phyloP scores from a whole-genome alignment of 64 coral and sea anemone genomes.

The Montipora capricornis region DNA sequence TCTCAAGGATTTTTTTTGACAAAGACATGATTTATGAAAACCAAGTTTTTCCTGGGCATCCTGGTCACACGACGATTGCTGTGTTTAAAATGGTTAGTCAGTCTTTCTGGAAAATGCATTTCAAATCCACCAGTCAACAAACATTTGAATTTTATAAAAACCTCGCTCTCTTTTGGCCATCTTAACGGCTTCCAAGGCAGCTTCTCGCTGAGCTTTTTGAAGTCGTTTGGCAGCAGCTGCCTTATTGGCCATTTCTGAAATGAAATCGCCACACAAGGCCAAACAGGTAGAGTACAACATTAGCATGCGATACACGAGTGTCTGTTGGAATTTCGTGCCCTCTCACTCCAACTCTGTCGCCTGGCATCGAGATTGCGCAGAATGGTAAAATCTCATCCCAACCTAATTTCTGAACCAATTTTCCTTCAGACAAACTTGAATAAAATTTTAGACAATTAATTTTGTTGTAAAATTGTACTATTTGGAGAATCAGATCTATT shows the following conservation, averaged over 20 bases:
- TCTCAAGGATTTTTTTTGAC: neutral
- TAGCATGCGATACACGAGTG: neutral
- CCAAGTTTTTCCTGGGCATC: neutral
- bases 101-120: neutral
- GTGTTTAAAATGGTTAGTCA: too few species aligned
- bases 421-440: too few species aligned
- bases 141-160: constrained; percentile 62
- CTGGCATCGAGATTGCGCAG: neutral
- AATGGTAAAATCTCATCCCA: neutral
- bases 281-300: constrained; percentile 29
- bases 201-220: constrained; percentile 84
- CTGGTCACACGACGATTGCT: too few species aligned
- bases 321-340: neutral
- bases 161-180: constrained; percentile 93
- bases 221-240: constrained; percentile 84
- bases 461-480: too few species aligned
- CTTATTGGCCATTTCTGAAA: constrained; percentile 91
- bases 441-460: too few species aligned
- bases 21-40: neutral
- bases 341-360: neutral
- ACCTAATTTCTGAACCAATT: too few species aligned
- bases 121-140: constrained; percentile 13
- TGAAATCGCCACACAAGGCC: constrained; percentile 44
- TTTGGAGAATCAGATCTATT: too few species aligned
- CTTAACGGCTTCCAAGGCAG: constrained; percentile 90